These are phyloP conservation scores for Tachina grossa DNA, from an alignment of 2,888 invertebrate species.

Conservation along the genomic window DNA sequence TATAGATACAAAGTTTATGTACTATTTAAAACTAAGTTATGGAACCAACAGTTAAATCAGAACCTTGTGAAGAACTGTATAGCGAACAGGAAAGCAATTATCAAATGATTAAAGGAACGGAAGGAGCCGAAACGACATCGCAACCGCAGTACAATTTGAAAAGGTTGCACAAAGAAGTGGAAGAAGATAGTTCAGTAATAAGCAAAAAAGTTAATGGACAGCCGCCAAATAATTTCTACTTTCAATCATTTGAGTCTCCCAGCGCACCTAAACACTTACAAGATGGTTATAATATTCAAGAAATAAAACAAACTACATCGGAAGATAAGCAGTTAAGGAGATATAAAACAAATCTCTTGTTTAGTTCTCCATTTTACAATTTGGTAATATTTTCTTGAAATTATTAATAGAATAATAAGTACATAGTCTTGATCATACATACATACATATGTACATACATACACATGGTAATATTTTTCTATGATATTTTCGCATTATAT, in stretches of 20 bases:
- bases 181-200: neutral
- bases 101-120: neutral
- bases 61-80: conserved; percentile 72
- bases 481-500: no score
- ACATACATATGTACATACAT: neutral
- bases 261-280: conserved; percentile 12
- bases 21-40: conserved; percentile 25
- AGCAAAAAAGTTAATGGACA: conserved; percentile 17
- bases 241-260: conserved; percentile 9
- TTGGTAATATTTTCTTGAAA: conserved; percentile 63
- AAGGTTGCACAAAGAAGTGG: conserved; percentile 17
- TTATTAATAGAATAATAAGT: neutral
- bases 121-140: neutral
- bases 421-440: neutral
- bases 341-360: conserved; percentile 67
- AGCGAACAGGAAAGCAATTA: conserved; percentile 25
- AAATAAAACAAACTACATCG: neutral
- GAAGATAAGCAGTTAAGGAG: conserved; percentile 60
- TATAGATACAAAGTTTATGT: neutral
- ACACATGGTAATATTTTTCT: no score
- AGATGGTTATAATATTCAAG: conserved; percentile 11
- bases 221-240: conserved; percentile 5
- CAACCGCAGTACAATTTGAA: conserved; percentile 8
- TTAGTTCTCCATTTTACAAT: conserved; percentile 73
- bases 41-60: conserved; percentile 72